A percentile compares a stretch with the other conserved stretches of the same genome.
Conservation (phyloP, 2,797 vertebrate genomes). For the Pseudochirops corinnae region DNA sequence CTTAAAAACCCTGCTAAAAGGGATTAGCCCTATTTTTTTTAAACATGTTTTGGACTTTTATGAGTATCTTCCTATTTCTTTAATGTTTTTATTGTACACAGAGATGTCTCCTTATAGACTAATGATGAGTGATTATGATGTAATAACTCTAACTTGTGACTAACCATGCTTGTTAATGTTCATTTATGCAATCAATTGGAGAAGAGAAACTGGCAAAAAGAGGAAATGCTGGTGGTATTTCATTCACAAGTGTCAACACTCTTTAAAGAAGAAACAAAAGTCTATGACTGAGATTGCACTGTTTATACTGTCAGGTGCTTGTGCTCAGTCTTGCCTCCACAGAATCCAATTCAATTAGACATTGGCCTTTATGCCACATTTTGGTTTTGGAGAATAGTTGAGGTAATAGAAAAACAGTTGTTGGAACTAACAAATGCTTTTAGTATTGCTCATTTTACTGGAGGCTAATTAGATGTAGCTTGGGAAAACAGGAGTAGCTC, state of each 20-base stretch:
- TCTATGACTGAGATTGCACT: constrained; percentile 39
- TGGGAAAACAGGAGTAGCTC: constrained; percentile 21
- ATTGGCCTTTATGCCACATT: constrained; percentile 48
- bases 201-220: constrained; percentile 63
- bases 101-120: constrained; percentile 48
- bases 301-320: constrained; percentile 5
- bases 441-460: constrained; percentile 17
- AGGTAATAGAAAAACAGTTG: constrained; percentile 51
- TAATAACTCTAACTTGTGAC: constrained; percentile 65
- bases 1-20: neutral
- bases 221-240: constrained; percentile 36
- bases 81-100: constrained; percentile 23
- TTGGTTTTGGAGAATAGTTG: constrained; percentile 57
- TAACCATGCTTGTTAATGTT: constrained; percentile 70
- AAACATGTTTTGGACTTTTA: constrained; percentile 50
- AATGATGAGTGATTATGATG: constrained; percentile 55
- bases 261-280: constrained; percentile 50
- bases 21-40: neutral
- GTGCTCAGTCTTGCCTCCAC: constrained; percentile 43
- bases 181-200: constrained; percentile 65
- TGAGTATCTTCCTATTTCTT: constrained; percentile 51
- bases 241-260: constrained; percentile 61
- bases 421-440: constrained; percentile 49
- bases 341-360: constrained; percentile 53
- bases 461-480: constrained; percentile 14